Base-by-base conservation (phyloP, 2,113 vertebrate species). In the Trichechus manatus region DNA sequence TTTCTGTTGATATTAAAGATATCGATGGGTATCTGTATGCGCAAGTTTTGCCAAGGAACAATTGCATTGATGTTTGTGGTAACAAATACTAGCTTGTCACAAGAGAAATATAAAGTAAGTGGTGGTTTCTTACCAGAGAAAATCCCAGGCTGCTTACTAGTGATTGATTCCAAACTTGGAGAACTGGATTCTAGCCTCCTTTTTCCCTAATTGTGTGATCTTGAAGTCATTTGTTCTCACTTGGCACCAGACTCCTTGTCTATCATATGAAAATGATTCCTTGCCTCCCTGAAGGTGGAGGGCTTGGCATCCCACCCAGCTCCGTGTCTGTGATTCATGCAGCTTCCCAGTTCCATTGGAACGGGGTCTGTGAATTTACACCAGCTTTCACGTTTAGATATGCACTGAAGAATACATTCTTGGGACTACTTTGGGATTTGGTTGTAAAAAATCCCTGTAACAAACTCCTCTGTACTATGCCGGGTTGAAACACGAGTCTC, bases 401-500 rank as follows among this genome's bases (percentile, higher is more conserved):
- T 25, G 20, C 5, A 1, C 8, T 87, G 14, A 33, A 86, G 74
- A 88, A n/a, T 39, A 72, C 63, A 72, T 87, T 27, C 56, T 64
- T 17, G 19, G 9, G 36, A 66, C 85, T 64, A 47, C 70, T 79
- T 92, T 29, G 95, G 70, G 72, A 96, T 97, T 95, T 96, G 63
- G 47, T n/a, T 89, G 93, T 2, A 3, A 61, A 92, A 78, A 90
- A 39, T 27, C 80, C 78, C 91, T 96, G 39, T 95, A 61, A 66
- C 87, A 95, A 61, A 95, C 47, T 94, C 91, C 90, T 92, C 89
- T 95, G 89, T 95, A 33, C 11, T 36, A 15, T 94, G 94, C 74
- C 90, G 0, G 77, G 88, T 97, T 97, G 95, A 88, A 97, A 91
- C 96, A 66, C 93, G 93, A 97, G 50, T 77, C 91, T 96, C 82